Evolutionary conservation across 2,888 invertebrate genomes (phyloP).

Genomic region (Tyria jacobaeae): DNA sequence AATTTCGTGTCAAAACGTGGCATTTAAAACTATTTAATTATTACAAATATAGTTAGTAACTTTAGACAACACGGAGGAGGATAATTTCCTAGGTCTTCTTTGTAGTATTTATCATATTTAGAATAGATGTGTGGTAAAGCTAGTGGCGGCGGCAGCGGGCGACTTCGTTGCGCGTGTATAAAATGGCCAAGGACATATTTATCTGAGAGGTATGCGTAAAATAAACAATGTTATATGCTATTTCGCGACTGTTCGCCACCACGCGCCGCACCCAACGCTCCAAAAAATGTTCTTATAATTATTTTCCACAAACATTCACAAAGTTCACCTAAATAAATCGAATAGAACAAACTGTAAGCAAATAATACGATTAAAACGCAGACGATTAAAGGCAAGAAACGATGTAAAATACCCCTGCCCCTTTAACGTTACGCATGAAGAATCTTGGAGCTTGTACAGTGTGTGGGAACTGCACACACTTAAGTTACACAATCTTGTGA

Average conservation of each 20-base stretch:
- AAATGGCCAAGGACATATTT: slow-evolving; percentile 84
- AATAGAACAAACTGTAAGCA: slow-evolving; percentile 43
- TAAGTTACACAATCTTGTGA: slow-evolving; percentile 81
- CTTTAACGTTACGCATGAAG: slow-evolving; percentile 79
- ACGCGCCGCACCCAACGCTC: slow-evolving; percentile 64
- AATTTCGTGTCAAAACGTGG: no score
- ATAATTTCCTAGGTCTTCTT: no score
- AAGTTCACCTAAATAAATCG: slow-evolving; percentile 23
- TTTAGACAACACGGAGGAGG: no score
- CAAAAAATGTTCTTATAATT: slow-evolving; percentile 46
- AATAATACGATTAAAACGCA: slow-evolving; percentile 63
- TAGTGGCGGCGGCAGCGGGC: slow-evolving; percentile 51
- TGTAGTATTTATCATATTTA: slow-evolving; percentile 57
- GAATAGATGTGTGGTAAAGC: slow-evolving; percentile 64
- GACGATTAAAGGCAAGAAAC: slow-evolving; percentile 70
- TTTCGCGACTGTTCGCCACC: slow-evolving; percentile 65
- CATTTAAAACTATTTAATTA: no score
- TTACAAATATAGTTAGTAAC: no score
- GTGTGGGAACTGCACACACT: slow-evolving; percentile 85
- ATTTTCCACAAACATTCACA: slow-evolving; percentile 27
- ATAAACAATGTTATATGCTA: slow-evolving; percentile 80
- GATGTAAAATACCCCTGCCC: slow-evolving; percentile 80
- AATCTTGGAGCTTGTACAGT: slow-evolving; percentile 67
- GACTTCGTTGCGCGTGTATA: slow-evolving; percentile 66
- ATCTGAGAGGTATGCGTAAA: slow-evolving; percentile 81